Evolutionary conservation across 2,888 invertebrate species (phyloP), one percentile per base, ranked within the genome.

Genomic region (Cinara cedri): DNA sequence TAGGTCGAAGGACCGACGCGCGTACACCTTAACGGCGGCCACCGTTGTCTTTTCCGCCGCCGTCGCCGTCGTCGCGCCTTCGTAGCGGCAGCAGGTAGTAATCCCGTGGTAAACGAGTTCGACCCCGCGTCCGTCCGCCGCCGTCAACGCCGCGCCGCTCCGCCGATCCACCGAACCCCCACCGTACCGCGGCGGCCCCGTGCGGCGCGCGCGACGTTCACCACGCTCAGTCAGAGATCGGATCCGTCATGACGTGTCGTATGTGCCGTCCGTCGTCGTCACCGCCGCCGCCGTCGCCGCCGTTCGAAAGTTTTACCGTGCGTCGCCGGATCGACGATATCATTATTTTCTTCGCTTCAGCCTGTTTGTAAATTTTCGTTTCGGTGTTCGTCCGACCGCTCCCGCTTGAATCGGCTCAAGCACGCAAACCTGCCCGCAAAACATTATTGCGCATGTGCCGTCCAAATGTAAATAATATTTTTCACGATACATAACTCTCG

Each of bases 21-120:
- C n/a, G 24, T 70, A 9, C 34, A 54, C 34, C 42, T 71, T 34
- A 55, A 44, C 55, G 44, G 55, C 13, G 19, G 60, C 46, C 21
- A n/a, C 26, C 46, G 60, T 46, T 24, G 68, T 68, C 68, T 26
- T 51, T n/a, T 26, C n/a, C 49, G 10, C 55, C 70, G 70, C 19
- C 49, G 49, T 26, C 57, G 72, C 19, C 10, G 9, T 4, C 14
- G 34, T n/a, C n/a, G 34, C 68, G 19, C n/a, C 13, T 2, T 8
- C 26, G n/a, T n/a, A n/a, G n/a, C 49, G 34, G 26, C 14, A 19
- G 68, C 51, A 14, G 34, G 34, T 51, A 51, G 34, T 62, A 72
- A 72, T 62, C 60, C 62, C 49, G 62, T 60, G 19, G 57, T 68
- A 62, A 78, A 78, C 78, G 78, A 78, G 78, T 78, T 60, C 78